Conservation (phyloP, 1,140 invertebrate genomes). For the Proctacanthus coquilletti region DNA sequence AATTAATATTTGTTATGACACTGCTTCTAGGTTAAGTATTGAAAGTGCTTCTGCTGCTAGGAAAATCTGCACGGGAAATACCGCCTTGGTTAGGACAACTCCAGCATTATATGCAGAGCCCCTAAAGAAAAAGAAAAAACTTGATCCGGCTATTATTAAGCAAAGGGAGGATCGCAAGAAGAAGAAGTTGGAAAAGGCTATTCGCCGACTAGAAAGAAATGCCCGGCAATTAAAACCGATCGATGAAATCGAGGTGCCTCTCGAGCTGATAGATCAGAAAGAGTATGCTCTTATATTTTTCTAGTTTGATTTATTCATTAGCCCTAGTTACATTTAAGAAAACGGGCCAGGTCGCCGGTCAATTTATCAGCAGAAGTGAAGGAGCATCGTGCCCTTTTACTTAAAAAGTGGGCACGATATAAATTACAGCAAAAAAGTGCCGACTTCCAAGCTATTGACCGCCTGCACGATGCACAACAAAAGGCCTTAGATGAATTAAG, state of each 20-base stretch:
- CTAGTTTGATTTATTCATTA: neutral
- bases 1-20: too few species aligned
- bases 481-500: conserved; percentile 60
- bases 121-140: conserved; percentile 71
- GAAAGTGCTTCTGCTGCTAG: too few species aligned
- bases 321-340: conserved; percentile 26
- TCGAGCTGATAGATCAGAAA: conserved; percentile 44
- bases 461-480: conserved; percentile 49
- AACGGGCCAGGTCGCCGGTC: conserved; percentile 32
- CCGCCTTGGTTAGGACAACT: too few species aligned
- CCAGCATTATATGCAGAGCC: conserved; percentile 47
- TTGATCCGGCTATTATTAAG: conserved; percentile 64
- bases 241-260: conserved; percentile 57
- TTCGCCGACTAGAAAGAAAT: conserved; percentile 59
- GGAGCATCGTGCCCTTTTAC: conserved; percentile 38
- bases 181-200: conserved; percentile 69
- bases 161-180: conserved; percentile 62
- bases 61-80: too few species aligned
- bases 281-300: conserved; percentile 33
- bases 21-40: too few species aligned
- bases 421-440: conserved; percentile 42
- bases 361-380: conserved; percentile 32
- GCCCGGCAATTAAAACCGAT: conserved; percentile 66
- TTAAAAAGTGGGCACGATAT: conserved; percentile 58
- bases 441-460: conserved; percentile 51